These are phyloP conservation scores for Leistus spinibarbis DNA, from an alignment of 2,888 invertebrate species.

Conservation along the genomic window DNA sequence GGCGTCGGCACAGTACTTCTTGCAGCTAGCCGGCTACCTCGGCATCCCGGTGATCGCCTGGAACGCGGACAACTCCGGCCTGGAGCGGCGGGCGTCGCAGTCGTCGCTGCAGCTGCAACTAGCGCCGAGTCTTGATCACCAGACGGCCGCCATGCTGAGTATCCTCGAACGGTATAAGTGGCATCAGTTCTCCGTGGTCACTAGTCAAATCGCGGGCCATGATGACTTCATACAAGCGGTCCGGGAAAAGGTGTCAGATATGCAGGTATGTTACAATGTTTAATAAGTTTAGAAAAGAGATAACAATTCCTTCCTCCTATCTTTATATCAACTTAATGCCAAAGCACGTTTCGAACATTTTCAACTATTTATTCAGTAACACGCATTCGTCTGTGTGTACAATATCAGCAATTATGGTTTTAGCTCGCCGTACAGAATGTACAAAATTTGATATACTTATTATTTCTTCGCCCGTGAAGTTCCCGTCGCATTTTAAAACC, in stretches of 20 bases:
- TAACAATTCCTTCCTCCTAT: too few species aligned
- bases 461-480: too few species aligned
- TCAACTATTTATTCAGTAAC: slow-evolving; percentile 8
- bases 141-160: slow-evolving; percentile 94
- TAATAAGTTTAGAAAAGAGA: neutral
- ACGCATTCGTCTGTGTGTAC: slow-evolving; percentile 2
- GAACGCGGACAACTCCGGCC: slow-evolving; percentile 96
- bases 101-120: slow-evolving; percentile 90
- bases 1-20: slow-evolving; percentile 91
- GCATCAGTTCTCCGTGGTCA: slow-evolving; percentile 94
- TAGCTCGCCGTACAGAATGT: too few species aligned
- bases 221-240: slow-evolving; percentile 96
- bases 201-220: slow-evolving; percentile 91
- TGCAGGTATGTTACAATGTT: slow-evolving; percentile 65
- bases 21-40: slow-evolving; percentile 90
- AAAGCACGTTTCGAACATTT: slow-evolving; percentile 40
- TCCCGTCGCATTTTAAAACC: too few species aligned
- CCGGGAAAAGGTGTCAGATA: slow-evolving; percentile 81
- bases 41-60: slow-evolving; percentile 96
- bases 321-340: too few species aligned
- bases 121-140: slow-evolving; percentile 96
- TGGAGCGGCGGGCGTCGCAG: slow-evolving; percentile 75
- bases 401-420: too few species aligned
- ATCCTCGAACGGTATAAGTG: slow-evolving; percentile 94
- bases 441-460: too few species aligned